Conservation (phyloP, 2,888 invertebrate species). For the Agrypnus murinus region DNA sequence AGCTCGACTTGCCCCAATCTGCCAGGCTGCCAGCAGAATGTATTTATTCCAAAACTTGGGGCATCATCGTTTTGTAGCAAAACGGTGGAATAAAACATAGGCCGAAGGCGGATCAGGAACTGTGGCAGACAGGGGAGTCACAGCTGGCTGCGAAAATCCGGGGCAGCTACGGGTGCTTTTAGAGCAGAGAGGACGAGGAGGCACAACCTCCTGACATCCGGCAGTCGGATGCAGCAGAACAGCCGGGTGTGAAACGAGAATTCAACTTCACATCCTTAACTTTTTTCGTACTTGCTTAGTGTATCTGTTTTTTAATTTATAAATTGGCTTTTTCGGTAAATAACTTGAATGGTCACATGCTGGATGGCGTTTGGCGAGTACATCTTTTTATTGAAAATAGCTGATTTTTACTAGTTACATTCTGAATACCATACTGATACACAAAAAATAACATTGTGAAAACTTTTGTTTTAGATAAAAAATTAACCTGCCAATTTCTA, state of each 20-base stretch:
- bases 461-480: no score
- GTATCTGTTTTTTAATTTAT: constrained; percentile 1
- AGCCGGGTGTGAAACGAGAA: constrained; percentile 37
- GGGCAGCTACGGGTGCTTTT: constrained; percentile 32
- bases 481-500: no score
- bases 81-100: constrained; percentile 41
- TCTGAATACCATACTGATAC: no score
- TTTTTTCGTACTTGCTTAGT: background rate
- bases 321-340: no score
- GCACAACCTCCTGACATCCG: constrained; percentile 40
- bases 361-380: no score
- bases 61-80: constrained; percentile 31
- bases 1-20: no score
- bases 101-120: constrained; percentile 35
- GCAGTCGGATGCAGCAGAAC: constrained; percentile 31
- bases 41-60: background rate
- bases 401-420: no score
- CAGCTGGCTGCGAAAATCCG: constrained; percentile 43
- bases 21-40: no score
- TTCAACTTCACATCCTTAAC: constrained; percentile 19
- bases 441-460: no score
- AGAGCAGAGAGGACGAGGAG: constrained; percentile 31
- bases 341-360: no score
- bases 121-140: constrained; percentile 37
- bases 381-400: no score